Percentiles rank a stretch among this genome's conserved stretches.
Evolutionary conservation across 2,797 vertebrate species (phyloP).

Genomic region (Spondyliosoma cantharus): DNA sequence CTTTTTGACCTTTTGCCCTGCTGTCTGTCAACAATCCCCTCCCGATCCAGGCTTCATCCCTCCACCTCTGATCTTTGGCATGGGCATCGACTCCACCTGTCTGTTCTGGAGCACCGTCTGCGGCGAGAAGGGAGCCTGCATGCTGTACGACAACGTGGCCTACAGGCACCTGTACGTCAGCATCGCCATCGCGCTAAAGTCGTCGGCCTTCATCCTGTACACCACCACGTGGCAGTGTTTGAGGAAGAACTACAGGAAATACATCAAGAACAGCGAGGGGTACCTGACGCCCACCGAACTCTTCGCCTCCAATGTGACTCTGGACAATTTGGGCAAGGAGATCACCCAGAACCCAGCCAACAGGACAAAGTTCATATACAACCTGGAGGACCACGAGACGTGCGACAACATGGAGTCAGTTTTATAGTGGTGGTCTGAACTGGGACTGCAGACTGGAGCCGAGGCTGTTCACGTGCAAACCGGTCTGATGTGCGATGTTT

Average conservation of each 20-base stretch:
- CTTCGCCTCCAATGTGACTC: constrained; percentile 95
- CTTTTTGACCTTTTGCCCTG: constrained; percentile 56
- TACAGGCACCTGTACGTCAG: constrained; percentile 97
- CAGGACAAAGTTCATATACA: constrained; percentile 99
- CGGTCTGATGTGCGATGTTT: constrained; percentile 52
- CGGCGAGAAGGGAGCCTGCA: constrained; percentile 93
- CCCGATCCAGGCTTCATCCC: constrained; percentile 94
- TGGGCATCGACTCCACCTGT: constrained; percentile 98
- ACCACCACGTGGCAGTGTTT: constrained; percentile 97
- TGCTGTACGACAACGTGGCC: constrained; percentile 95
- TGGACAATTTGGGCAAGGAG: constrained; percentile 96
- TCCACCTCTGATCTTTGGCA: constrained; percentile 97
- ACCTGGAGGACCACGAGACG: constrained; percentile 96
- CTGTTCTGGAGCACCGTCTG: constrained; percentile 98
- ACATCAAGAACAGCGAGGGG: constrained; percentile 97
- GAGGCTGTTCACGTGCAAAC: constrained; percentile 29
- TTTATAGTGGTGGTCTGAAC: constrained; percentile 86
- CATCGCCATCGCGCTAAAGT: constrained; percentile 95
- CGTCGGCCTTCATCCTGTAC: constrained; percentile 94
- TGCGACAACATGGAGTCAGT: constrained; percentile 97
- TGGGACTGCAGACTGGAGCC: constrained; percentile 30
- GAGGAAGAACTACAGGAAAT: constrained; percentile 95
- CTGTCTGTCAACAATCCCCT: constrained; percentile 45
- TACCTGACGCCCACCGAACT: constrained; percentile 96
- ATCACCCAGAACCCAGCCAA: constrained; percentile 87